A percentile compares a stretch with the other conserved stretches of the same genome.
Conservation (phyloP, 2,888 invertebrate species). For the Vesta saturnalis region DNA sequence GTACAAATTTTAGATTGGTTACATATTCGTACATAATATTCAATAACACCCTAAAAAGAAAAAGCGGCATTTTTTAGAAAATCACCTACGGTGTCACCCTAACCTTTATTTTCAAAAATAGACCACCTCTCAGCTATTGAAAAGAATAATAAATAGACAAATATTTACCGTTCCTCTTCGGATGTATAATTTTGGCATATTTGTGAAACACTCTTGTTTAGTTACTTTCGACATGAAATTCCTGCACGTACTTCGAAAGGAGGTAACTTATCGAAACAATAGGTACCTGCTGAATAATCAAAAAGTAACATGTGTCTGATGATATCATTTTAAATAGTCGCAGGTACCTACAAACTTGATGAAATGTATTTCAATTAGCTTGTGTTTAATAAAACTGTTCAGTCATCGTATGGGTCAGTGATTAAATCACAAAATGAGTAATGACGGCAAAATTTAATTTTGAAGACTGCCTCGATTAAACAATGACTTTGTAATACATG, state of each 20-base stretch:
- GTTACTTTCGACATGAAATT: background rate
- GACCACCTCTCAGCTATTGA: conserved; percentile 16
- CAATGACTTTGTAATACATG: background rate
- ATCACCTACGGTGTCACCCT: background rate
- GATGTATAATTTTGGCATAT: background rate
- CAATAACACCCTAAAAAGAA: background rate
- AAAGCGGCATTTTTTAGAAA: background rate
- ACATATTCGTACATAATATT: background rate
- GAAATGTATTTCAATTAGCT: background rate
- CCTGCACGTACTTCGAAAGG: background rate
- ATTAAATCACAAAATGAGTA: background rate
- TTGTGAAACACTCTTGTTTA: background rate
- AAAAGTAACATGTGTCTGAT: background rate
- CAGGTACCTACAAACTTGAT: conserved; percentile 1
- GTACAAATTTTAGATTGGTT: conserved; percentile 6
- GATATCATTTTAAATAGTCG: background rate
- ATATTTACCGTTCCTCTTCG: conserved; percentile 8
- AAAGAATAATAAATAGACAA: conserved; percentile 4
- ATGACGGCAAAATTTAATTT: conserved; percentile 1
- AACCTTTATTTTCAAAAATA: background rate
- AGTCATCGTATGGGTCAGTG: background rate
- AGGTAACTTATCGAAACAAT: background rate
- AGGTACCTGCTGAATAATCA: conserved; percentile 5
- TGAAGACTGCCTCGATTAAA: background rate
- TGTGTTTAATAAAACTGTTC: background rate